phyloP scores from a whole-genome alignment of 2,113 vertebrate species.

The Noturus placidus region DNA sequence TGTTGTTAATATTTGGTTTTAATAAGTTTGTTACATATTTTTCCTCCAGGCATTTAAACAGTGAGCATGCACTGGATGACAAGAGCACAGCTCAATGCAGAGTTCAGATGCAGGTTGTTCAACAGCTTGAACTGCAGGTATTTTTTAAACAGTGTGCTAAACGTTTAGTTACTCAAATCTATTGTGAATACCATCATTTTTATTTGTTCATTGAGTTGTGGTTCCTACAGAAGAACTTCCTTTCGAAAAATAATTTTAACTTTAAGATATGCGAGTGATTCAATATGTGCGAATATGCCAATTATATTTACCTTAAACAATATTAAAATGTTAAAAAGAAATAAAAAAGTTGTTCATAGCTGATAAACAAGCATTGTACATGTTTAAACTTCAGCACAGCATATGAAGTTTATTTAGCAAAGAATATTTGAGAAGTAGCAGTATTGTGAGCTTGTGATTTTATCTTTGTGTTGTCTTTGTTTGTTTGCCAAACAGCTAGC shows the following conservation, averaged over 20 bases:
- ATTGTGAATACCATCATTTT: background rate
- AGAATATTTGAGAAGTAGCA: background rate
- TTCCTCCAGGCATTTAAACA: slow-evolving; percentile 94
- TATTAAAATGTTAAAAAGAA: background rate
- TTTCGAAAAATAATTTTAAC: background rate
- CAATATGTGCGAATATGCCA: background rate
- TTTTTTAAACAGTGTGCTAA: background rate
- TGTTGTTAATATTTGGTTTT: slow-evolving; percentile 13
- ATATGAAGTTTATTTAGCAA: background rate
- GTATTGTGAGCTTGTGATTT: slow-evolving; percentile 17
- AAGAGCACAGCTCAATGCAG: slow-evolving; percentile 98
- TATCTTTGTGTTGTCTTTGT: slow-evolving; percentile 27
- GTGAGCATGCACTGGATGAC: slow-evolving; percentile 96
- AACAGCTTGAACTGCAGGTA: slow-evolving; percentile 98
- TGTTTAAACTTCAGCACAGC: background rate
- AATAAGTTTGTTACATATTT: background rate
- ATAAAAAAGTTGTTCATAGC: background rate
- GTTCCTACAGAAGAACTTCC: background rate
- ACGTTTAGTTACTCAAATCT: background rate
- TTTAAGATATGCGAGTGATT: background rate
- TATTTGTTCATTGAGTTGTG: background rate
- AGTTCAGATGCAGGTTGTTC: slow-evolving; percentile 99
- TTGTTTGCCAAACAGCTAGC: slow-evolving; percentile 77
- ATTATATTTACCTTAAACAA: background rate
- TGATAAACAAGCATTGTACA: background rate